Evolutionary conservation across 2,113 vertebrate species (phyloP).

Genomic region (Colossoma macropomum): DNA sequence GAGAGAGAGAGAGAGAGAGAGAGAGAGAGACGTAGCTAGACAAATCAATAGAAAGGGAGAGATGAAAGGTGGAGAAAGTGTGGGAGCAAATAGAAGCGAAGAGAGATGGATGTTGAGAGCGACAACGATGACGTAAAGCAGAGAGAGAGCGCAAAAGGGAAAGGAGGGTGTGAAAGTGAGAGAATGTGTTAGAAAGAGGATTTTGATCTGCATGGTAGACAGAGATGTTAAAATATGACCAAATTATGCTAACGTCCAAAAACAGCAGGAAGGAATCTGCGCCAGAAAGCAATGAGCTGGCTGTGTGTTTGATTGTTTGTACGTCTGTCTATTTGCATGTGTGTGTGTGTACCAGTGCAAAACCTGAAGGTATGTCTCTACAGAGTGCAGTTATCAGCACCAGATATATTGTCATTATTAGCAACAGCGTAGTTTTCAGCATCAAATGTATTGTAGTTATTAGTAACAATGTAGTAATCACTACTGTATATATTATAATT

Average conservation of each 20-base stretch:
- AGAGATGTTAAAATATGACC: conserved; percentile 28
- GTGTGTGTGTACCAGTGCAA: not conserved
- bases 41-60: conserved; percentile 52
- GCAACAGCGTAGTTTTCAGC: not conserved
- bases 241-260: conserved; percentile 41
- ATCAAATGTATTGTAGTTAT: not conserved
- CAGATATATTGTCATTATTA: too few relatives aligned
- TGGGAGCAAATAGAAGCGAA: conserved; percentile 29
- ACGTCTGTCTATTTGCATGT: not conserved
- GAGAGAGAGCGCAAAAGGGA: conserved; percentile 11
- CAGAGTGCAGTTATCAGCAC: not conserved
- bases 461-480: too few relatives aligned
- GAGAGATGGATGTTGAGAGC: conserved; percentile 10
- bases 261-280: conserved; percentile 7
- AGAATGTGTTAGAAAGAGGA: conserved; percentile 40
- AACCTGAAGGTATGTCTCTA: not conserved
- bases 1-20: conserved; percentile 6
- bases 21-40: too few relatives aligned
- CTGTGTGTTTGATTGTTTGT: conserved; percentile 5
- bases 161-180: conserved; percentile 35
- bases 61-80: conserved; percentile 24
- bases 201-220: conserved; percentile 18
- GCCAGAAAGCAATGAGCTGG: conserved; percentile 3
- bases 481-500: not conserved
- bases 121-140: conserved; percentile 19